Evolutionary conservation across 2,888 invertebrate species (phyloP).

Genomic region (Aspidiotus rigidus): DNA sequence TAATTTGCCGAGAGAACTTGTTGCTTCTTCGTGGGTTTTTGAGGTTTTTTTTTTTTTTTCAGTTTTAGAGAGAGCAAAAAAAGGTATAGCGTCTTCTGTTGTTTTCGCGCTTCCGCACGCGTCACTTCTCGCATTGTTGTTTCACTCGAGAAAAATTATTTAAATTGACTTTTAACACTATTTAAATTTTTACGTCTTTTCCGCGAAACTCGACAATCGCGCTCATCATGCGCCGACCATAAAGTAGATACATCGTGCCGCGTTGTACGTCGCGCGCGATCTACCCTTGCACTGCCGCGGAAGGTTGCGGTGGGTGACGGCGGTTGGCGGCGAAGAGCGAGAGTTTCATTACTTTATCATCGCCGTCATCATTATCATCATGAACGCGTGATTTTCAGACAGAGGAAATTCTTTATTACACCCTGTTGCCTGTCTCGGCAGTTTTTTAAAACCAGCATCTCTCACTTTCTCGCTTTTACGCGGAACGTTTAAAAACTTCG

Average conservation of each 20-base stretch:
- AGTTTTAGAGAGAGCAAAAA: too few species aligned
- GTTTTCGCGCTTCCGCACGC: too few species aligned
- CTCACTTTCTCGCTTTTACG: not conserved
- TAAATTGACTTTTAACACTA: conserved; percentile 33
- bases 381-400: conserved; percentile 17
- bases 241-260: not conserved
- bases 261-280: not conserved
- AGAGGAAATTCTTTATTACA: conserved; percentile 33
- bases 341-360: conserved; percentile 30
- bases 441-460: conserved; percentile 7
- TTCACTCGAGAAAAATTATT: conserved; percentile 29
- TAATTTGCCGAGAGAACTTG: too few species aligned
- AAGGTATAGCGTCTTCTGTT: too few species aligned
- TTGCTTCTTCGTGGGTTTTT: too few species aligned
- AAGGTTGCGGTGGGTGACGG: too few species aligned
- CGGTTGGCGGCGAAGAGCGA: conserved; percentile 14
- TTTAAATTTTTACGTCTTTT: conserved; percentile 29
- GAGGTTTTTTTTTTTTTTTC: too few species aligned
- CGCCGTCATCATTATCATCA: not conserved
- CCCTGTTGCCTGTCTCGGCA: conserved; percentile 32
- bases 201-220: conserved; percentile 16
- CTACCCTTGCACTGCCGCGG: too few species aligned
- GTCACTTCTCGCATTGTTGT: too few species aligned
- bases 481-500: conserved; percentile 7
- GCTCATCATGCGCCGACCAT: not conserved